Conservation (phyloP, 1,140 invertebrate genomes). For the Schlechtendalia chinensis region DNA sequence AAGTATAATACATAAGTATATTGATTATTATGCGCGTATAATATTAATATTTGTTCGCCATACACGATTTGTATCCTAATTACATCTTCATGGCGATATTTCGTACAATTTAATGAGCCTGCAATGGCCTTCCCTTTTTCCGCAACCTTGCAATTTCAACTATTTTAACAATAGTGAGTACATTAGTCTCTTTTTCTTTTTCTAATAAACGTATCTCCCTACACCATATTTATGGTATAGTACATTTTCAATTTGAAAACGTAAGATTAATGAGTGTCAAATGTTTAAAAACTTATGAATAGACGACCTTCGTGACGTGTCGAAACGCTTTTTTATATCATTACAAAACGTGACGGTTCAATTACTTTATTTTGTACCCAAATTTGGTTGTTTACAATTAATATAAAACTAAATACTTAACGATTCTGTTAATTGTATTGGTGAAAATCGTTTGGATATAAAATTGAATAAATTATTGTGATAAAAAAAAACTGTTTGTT, state of each 20-base stretch:
- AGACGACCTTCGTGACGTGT: conserved; percentile 24
- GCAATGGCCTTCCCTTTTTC: conserved; percentile 17
- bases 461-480: too few species aligned
- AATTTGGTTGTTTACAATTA: neutral
- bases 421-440: neutral
- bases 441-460: neutral
- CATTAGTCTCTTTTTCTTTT: conserved; percentile 6
- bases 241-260: conserved; percentile 16
- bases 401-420: too few species aligned
- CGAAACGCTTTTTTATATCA: conserved; percentile 13
- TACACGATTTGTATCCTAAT: conserved; percentile 36
- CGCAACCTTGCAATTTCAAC: conserved; percentile 27
- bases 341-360: conserved; percentile 25
- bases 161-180: conserved; percentile 40
- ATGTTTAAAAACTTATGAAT: conserved; percentile 33
- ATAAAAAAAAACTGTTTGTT: too few species aligned
- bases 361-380: conserved; percentile 10
- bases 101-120: conserved; percentile 18
- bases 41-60: conserved; percentile 16
- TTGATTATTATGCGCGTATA: too few species aligned
- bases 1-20: too few species aligned
- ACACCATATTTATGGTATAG: neutral
- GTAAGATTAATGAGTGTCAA: conserved; percentile 41
- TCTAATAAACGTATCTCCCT: neutral
- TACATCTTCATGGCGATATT: conserved; percentile 26